phyloP scores from a whole-genome alignment of 2,888 invertebrate species.

The Cynaeus angustus region DNA sequence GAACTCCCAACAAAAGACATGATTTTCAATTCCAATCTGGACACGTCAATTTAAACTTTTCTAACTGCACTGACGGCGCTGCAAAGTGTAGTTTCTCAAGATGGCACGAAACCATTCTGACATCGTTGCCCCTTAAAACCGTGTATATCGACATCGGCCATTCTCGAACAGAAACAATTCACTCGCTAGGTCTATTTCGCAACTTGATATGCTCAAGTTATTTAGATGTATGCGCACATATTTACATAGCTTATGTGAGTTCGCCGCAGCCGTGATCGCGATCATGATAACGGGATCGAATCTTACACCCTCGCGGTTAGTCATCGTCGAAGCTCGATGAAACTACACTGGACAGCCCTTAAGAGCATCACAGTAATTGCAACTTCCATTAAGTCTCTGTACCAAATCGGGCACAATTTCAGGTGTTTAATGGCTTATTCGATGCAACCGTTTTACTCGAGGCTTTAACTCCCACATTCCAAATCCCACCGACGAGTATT shows the following conservation, averaged over 20 bases:
- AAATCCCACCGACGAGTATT: conserved; percentile 79
- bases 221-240: conserved; percentile 66
- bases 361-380: conserved; percentile 46
- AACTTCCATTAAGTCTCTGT: conserved; percentile 41
- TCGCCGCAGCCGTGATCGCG: conserved; percentile 50
- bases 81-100: conserved; percentile 29
- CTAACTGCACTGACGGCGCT: conserved; percentile 23
- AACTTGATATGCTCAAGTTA: conserved; percentile 62
- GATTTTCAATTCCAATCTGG: conserved; percentile 57
- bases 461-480: conserved; percentile 77
- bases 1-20: conserved; percentile 56
- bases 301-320: conserved; percentile 43
- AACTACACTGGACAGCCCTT: conserved; percentile 46
- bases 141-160: conserved; percentile 40
- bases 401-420: conserved; percentile 56
- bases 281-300: conserved; percentile 50
- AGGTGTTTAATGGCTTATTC: conserved; percentile 79
- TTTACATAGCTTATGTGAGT: conserved; percentile 62
- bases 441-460: conserved; percentile 71
- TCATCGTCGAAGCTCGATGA: conserved; percentile 30
- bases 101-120: conserved; percentile 2
- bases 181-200: conserved; percentile 58
- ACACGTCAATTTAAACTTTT: conserved; percentile 56
- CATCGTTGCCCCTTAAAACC: conserved; percentile 17
- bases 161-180: conserved; percentile 59